Base-by-base conservation (phyloP, 2,797 vertebrate species). In the Phalloptychus januarius region DNA sequence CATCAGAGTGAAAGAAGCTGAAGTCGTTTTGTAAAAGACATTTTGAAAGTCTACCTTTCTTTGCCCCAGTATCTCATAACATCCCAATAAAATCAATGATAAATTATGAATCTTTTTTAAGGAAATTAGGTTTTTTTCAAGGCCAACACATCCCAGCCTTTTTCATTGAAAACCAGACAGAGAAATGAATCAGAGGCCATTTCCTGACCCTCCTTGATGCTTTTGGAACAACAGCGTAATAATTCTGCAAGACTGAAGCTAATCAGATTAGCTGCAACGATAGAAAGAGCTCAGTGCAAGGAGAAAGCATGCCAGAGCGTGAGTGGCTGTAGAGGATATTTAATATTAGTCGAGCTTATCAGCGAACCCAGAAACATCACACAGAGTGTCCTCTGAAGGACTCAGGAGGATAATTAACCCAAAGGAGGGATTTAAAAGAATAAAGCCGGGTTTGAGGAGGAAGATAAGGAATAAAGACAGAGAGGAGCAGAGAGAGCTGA, bases 401-500 rank as follows among this genome's bases (percentile, higher is more conserved):
- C 20, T 72, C 58, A 54, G 58, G 58, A 8, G 71, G 70, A 72
- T 58, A 74, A 67, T 71, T 45, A 61, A 36, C 20, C 46, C 6
- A 74, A 52, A 45, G 25, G 18, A 15, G 6, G 40, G 75, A 72
- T 11, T 31, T 65, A 61, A 28, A 12, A 72, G 61, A 44, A 42
- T 5, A 36, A 70, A 20, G 7, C 23, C 18, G 50, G 36, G 8
- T 8, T 52, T 33, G n/a, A 3, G 42, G 2, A 74, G 31, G 4
- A 33, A 71, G 20, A 48, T 16, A 46, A 79, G 77, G 75, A 2
- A 65, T 44, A 71, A 74, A 80, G 79, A 38, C 25, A 31, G 42
- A 65, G 58, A 33, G 71, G 28, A 74, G 73, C 18, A 81, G 40
- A 81, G 81, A 78, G 38, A 48, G 36, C 40, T 4, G 50, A 28